Evolutionary conservation across 1,140 invertebrate genomes (phyloP), one percentile per base, ranked within the genome.

Genomic region (Drosophila yakuba): DNA sequence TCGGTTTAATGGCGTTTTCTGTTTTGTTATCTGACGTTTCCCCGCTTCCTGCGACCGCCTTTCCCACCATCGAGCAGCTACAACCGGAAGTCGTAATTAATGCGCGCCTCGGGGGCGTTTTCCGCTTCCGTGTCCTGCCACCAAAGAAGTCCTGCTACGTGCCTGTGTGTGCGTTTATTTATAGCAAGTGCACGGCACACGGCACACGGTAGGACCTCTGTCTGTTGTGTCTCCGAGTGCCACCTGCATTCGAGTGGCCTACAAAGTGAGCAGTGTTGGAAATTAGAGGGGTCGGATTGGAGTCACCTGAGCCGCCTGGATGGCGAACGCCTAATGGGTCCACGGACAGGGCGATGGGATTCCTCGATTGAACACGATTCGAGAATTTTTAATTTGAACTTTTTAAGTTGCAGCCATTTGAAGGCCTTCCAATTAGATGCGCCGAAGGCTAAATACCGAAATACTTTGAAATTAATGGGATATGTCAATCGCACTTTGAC

Each of bases 71-170:
- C 51, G 64, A 62, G 45, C 38, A 48, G 47, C 73, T 61, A 47
- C 51, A 63, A 78, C 80, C 84, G 76, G 84, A 89, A 84, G 84
- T 89, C 78, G 84, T 90, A 88, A 88, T 88, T 88, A 88, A 88
- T 88, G 84, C 64, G 78, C 73, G 80, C 77, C 77, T 84, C 52
- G 75, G 85, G 80, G 83, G 83, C 82, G 83, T 86, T 77, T 77
- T 68, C 57, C 51, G 45, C 69, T 75, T 72, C 62, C 47, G 73
- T 52, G 54, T 47, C 62, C 68, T 47, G 51, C 55, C 56, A 43
- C 52, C 58, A 23, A 63, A 54, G 56, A 58, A 71, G 60, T 76
- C 64, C 76, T 83, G 56, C 47, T 77, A 81, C 66, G 67, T 66
- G 76, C 72, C 59, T 17, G 35, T 44, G 52, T 51, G 57, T 60